Percentiles rank a stretch among this genome's conserved stretches.
Conservation (phyloP, 2,888 invertebrate species). For the Drosophila longiperda region DNA sequence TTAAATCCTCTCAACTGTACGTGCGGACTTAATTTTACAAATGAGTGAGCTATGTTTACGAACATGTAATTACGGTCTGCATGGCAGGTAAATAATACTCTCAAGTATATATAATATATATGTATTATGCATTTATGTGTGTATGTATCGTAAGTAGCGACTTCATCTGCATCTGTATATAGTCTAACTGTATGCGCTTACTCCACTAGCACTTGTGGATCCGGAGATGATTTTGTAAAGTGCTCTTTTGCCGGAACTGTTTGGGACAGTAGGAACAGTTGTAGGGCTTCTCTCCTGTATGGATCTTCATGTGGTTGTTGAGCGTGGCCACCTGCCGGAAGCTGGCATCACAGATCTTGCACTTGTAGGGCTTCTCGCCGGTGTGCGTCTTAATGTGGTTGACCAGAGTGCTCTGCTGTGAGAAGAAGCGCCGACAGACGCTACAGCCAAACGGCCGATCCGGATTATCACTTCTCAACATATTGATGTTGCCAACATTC, state of each 20-base stretch:
- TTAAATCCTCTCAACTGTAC: not conserved
- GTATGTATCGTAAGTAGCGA: conserved; percentile 2
- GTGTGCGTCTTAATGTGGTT: conserved; percentile 35
- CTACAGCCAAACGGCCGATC: conserved; percentile 34
- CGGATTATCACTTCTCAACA: conserved; percentile 36
- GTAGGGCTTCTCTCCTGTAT: conserved; percentile 32
- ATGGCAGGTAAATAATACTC: conserved; percentile 23
- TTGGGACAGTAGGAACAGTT: conserved; percentile 40
- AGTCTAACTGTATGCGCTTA: conserved; percentile 1
- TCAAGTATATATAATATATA: conserved; percentile 12
- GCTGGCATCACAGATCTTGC: conserved; percentile 40
- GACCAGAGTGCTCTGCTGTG: conserved; percentile 32
- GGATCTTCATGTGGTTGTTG: conserved; percentile 34
- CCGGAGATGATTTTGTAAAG: conserved; percentile 29
- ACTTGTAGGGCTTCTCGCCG: conserved; percentile 36
- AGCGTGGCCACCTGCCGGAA: conserved; percentile 38
- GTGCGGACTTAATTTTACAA: conserved; percentile 1
- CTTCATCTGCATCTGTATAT: conserved; percentile 11
- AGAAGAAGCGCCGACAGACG: conserved; percentile 34
- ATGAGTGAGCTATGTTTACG: conserved; percentile 6
- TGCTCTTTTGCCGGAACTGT: conserved; percentile 31
- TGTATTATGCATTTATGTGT: conserved; percentile 16
- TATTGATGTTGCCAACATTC: conserved; percentile 29
- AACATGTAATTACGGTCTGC: conserved; percentile 20
- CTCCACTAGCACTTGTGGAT: conserved; percentile 26